phyloP scores from a whole-genome alignment of 2,888 invertebrate species.

The Notocelia uddmanniana region DNA sequence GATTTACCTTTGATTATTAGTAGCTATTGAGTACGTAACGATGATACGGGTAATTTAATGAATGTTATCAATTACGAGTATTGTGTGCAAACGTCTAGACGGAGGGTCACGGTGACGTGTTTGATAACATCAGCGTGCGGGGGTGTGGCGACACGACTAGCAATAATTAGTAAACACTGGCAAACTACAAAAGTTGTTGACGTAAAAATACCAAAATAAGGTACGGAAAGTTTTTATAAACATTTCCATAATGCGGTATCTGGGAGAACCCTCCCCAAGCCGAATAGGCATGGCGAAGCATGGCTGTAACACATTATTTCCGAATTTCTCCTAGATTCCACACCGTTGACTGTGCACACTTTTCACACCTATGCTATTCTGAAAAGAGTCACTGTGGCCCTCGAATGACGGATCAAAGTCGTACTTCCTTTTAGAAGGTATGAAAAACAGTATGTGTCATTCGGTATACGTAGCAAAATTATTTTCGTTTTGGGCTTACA shows the following conservation, averaged over 20 bases:
- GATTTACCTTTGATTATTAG: constrained; percentile 1
- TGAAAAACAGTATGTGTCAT: too few species aligned
- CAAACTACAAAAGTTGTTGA: constrained; percentile 35
- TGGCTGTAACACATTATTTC: too few species aligned
- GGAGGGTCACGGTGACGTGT: constrained; percentile 55
- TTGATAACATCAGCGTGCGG: constrained; percentile 52
- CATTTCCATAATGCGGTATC: constrained; percentile 39
- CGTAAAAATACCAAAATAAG: constrained; percentile 51
- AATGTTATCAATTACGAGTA: constrained; percentile 40
- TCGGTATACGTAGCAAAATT: too few species aligned
- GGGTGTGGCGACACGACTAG: constrained; percentile 53
- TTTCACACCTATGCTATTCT: too few species aligned
- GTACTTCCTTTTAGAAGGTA: too few species aligned
- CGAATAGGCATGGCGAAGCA: neutral
- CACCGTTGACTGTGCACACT: too few species aligned
- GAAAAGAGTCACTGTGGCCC: too few species aligned
- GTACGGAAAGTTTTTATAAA: constrained; percentile 41
- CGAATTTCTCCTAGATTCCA: too few species aligned
- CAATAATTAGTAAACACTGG: constrained; percentile 55
- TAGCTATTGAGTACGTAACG: neutral
- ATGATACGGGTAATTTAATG: constrained; percentile 25
- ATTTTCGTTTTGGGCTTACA: too few species aligned
- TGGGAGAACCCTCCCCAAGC: neutral
- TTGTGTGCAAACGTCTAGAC: constrained; percentile 50
- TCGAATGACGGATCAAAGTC: too few species aligned